phyloP scores from a whole-genome alignment of 2,113 vertebrate species.

The Mellivora capensis region DNA sequence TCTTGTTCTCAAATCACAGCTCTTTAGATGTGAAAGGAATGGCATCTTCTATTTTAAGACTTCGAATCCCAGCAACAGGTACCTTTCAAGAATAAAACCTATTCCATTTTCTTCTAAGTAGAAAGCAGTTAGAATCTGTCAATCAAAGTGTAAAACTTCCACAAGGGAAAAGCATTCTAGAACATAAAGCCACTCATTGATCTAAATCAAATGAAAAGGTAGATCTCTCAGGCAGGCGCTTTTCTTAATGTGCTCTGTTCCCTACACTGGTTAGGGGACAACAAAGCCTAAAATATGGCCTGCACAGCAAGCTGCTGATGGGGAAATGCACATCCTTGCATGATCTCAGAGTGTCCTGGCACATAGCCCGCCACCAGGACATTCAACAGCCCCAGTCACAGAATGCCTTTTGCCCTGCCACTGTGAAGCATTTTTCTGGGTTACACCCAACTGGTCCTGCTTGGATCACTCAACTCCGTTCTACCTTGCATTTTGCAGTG shows the following conservation, averaged over 20 bases:
- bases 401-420: background rate
- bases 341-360: no score
- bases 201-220: conserved; percentile 54
- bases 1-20: conserved; percentile 17
- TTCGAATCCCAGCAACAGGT: conserved; percentile 59
- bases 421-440: background rate
- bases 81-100: conserved; percentile 54
- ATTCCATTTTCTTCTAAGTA: conserved; percentile 62
- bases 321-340: accelerated
- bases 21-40: conserved; percentile 37
- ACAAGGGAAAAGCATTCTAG: conserved; percentile 47
- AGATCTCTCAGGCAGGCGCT: background rate
- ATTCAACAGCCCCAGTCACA: background rate
- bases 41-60: conserved; percentile 65
- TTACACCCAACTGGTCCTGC: background rate
- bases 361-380: background rate
- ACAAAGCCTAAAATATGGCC: background rate
- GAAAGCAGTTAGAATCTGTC: conserved; percentile 61
- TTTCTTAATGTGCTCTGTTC: background rate
- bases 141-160: conserved; percentile 52
- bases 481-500: background rate
- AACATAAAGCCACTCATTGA: conserved; percentile 33
- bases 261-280: no score
- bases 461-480: background rate
- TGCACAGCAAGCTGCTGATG: background rate